Evolutionary conservation across 2,113 vertebrate genomes (phyloP).

Genomic region (Rhinoderma darwinii): DNA sequence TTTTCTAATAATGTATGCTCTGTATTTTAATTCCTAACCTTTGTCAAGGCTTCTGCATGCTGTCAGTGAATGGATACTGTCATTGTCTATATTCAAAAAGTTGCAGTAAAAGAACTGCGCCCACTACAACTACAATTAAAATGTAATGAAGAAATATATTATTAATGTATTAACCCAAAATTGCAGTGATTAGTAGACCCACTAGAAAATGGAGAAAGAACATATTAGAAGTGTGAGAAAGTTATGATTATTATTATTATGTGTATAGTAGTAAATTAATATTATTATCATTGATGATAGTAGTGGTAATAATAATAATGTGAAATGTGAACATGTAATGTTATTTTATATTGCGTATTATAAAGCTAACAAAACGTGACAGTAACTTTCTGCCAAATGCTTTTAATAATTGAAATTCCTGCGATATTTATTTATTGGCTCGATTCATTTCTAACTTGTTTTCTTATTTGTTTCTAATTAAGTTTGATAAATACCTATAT

Average conservation of each 20-base stretch:
- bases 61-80: too few relatives aligned
- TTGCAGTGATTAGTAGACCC: not conserved
- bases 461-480: conserved; percentile 54
- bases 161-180: not conserved
- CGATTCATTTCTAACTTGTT: conserved; percentile 36
- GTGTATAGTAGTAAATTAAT: not conserved
- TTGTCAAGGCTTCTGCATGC: too few relatives aligned
- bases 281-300: not conserved
- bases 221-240: not conserved
- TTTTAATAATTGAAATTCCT: conserved; percentile 39
- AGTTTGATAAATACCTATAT: conserved; percentile 54
- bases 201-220: not conserved
- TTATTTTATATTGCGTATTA: not conserved
- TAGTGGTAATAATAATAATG: not conserved
- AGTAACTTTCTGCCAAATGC: conserved; percentile 6
- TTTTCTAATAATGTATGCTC: too few relatives aligned
- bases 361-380: conserved; percentile 29
- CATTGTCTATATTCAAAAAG: too few relatives aligned
- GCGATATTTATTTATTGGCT: conserved; percentile 43
- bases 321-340: not conserved
- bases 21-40: too few relatives aligned
- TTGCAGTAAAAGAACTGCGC: too few relatives aligned
- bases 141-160: too few relatives aligned
- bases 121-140: too few relatives aligned
- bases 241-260: not conserved